Conservation (phyloP, 2,113 vertebrate genomes). For the Trogon surrucura region DNA sequence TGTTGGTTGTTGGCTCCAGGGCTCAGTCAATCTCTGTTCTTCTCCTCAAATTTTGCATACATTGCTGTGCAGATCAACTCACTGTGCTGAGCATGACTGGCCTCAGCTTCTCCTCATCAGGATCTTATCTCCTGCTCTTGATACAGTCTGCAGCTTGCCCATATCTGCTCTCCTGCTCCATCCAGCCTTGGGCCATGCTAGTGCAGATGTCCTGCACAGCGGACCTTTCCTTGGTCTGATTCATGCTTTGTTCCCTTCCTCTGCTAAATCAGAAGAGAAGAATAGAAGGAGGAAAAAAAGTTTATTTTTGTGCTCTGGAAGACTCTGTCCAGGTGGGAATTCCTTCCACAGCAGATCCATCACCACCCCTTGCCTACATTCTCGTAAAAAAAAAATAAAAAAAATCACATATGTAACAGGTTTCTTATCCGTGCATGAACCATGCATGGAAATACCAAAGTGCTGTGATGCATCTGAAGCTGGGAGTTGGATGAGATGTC, state of each 20-base stretch:
- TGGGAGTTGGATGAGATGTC: not conserved
- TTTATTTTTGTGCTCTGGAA: not conserved
- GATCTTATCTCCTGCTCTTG: not conserved
- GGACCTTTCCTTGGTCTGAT: not conserved
- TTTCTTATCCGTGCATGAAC: not conserved
- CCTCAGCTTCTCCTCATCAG: not conserved
- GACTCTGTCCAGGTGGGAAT: not conserved
- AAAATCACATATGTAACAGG: not conserved
- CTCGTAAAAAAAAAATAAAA: too few species aligned
- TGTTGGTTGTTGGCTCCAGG: not conserved
- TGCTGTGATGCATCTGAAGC: not conserved
- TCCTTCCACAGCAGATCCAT: not conserved
- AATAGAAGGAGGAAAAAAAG: not conserved
- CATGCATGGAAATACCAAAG: not conserved
- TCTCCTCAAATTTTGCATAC: not conserved
- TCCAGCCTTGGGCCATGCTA: not conserved
- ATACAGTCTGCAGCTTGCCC: not conserved
- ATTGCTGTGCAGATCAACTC: not conserved
- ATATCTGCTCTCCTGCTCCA: not conserved
- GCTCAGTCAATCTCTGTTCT: not conserved
- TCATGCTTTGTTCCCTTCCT: not conserved
- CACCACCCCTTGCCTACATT: not conserved
- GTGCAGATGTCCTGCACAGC: not conserved
- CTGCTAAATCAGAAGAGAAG: not conserved
- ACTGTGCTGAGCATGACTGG: fast-evolving